Evolutionary conservation across 2,797 vertebrate genomes (phyloP).

Genomic region (Astyanax mexicanus): DNA sequence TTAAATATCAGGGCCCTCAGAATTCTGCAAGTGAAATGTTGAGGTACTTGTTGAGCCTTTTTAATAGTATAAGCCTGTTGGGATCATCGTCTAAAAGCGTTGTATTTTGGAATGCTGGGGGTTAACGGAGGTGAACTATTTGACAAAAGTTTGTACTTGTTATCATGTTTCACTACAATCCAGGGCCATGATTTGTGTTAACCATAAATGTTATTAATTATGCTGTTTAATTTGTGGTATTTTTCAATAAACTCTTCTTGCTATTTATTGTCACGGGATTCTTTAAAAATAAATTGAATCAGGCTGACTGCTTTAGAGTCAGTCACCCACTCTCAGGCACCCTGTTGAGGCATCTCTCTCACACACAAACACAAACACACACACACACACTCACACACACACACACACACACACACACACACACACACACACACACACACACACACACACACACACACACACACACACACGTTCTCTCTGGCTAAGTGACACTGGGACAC

Average conservation of each 20-base stretch:
- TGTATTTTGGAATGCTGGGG: too few species aligned
- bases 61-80: too few species aligned
- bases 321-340: slow-evolving; percentile 1
- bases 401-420: neutral
- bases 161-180: too few species aligned
- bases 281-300: neutral
- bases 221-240: neutral
- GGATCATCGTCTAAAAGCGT: too few species aligned
- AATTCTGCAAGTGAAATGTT: too few species aligned
- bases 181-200: too few species aligned
- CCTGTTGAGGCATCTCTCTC: neutral
- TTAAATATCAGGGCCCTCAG: too few species aligned
- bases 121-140: too few species aligned
- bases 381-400: neutral
- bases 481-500: neutral
- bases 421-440: neutral
- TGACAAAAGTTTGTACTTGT: too few species aligned
- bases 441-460: neutral
- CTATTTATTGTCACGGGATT: neutral
- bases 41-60: too few species aligned
- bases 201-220: too few species aligned
- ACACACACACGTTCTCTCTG: neutral
- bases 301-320: neutral
- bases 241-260: neutral
- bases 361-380: neutral